phyloP scores from a whole-genome alignment of 2,888 invertebrate genomes.

The Himalopsyche tibetana region DNA sequence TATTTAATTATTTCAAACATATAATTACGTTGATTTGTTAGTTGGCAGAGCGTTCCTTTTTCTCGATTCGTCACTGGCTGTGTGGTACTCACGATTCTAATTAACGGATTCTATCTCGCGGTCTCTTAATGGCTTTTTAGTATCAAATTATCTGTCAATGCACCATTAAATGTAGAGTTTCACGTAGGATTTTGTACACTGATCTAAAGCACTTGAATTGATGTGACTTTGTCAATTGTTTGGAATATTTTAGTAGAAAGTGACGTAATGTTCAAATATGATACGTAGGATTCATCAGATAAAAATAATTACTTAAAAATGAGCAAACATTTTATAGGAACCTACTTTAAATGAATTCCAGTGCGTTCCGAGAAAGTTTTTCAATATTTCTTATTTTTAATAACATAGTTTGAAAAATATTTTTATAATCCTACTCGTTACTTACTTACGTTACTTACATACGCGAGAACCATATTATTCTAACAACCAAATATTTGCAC shows the following conservation, averaged over 20 bases:
- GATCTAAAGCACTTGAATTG: neutral
- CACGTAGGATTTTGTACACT: neutral
- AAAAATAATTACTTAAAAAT: neutral
- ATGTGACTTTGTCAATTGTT: slow-evolving; percentile 7
- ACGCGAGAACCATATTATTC: too few species aligned
- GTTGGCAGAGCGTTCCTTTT: neutral
- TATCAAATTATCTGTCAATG: slow-evolving; percentile 41
- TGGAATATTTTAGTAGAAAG: neutral
- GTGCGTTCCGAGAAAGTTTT: too few species aligned
- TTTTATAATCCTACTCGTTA: too few species aligned
- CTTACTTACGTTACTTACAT: too few species aligned
- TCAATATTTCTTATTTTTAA: too few species aligned
- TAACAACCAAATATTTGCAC: too few species aligned
- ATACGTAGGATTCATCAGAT: neutral
- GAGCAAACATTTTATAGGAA: too few species aligned
- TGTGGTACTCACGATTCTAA: slow-evolving; percentile 64
- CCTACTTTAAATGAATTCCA: too few species aligned
- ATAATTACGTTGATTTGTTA: too few species aligned
- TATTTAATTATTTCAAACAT: too few species aligned
- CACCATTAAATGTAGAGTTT: neutral
- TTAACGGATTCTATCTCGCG: slow-evolving; percentile 57
- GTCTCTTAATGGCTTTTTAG: slow-evolving; percentile 44
- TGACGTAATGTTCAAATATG: neutral
- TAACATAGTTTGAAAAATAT: too few species aligned
- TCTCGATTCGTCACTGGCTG: slow-evolving; percentile 28